These are phyloP conservation scores for Torymus tubicola DNA, from an alignment of 2,888 invertebrate species.

Conservation along the genomic window DNA sequence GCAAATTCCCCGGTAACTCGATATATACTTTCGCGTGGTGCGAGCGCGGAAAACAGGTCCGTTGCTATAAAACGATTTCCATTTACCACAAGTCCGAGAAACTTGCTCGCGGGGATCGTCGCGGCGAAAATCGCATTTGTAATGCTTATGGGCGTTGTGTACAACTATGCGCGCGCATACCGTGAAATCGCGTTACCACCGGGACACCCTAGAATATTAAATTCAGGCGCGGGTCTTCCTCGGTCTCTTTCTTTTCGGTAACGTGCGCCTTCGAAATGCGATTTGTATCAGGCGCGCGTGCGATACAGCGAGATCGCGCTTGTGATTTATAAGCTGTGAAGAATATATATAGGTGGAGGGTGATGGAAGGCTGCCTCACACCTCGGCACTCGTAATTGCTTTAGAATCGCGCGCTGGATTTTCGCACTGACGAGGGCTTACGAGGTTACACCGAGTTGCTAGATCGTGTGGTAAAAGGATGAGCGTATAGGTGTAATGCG, in stretches of 20 bases:
- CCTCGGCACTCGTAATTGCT: constrained; percentile 14
- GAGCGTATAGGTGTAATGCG: no score
- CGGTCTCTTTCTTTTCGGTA: not conserved
- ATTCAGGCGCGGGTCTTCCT: constrained; percentile 64
- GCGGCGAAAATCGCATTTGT: constrained; percentile 53
- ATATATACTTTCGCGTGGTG: constrained; percentile 26
- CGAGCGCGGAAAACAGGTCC: constrained; percentile 38
- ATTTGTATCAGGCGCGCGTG: constrained; percentile 63
- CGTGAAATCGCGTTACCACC: constrained; percentile 73
- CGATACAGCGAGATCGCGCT: constrained; percentile 5
- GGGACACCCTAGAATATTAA: constrained; percentile 70
- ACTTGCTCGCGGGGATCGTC: constrained; percentile 4
- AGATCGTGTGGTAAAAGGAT: no score
- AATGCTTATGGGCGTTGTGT: constrained; percentile 46
- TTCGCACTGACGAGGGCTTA: not conserved
- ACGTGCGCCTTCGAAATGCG: constrained; percentile 67
- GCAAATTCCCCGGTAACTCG: constrained; percentile 49
- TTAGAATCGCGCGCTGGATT: not conserved
- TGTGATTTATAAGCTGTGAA: constrained; percentile 21
- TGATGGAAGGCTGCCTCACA: not conserved
- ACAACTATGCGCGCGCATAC: constrained; percentile 58
- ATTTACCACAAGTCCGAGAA: not conserved
- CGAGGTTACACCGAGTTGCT: no score
- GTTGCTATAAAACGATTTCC: constrained; percentile 20
- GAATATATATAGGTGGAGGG: not conserved